These are phyloP conservation scores for Euspilapteryx auroguttella DNA, from an alignment of 2,888 invertebrate species.

Conservation along the genomic window DNA sequence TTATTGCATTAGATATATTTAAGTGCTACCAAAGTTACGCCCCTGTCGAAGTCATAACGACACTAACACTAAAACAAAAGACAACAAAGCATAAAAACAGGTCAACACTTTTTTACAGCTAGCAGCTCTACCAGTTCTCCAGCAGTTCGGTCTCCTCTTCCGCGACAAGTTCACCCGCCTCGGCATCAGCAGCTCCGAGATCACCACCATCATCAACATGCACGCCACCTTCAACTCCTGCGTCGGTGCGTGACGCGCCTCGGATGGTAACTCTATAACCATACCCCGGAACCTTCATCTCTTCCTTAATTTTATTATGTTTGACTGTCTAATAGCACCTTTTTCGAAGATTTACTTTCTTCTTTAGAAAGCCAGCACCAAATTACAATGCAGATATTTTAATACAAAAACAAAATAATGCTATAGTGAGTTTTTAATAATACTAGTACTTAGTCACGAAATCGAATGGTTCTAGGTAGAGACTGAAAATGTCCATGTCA, in stretches of 20 bases:
- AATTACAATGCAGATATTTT: no score
- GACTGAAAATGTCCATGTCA: no score
- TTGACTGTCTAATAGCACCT: conserved; percentile 7
- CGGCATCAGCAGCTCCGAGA: conserved; percentile 66
- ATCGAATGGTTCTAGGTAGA: no score
- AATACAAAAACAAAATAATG: no score
- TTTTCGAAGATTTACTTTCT: no score
- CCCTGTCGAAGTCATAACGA: no score
- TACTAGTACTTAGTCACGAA: no score
- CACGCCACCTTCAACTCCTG: conserved; percentile 71
- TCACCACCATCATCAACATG: conserved; percentile 72
- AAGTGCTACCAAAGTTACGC: no score
- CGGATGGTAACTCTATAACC: conserved; percentile 46
- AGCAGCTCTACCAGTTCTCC: conserved; percentile 66
- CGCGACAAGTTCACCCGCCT: conserved; percentile 63
- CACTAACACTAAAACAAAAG: not conserved
- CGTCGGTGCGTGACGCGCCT: conserved; percentile 65
- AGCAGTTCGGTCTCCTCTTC: conserved; percentile 74
- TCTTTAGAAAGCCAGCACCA: no score
- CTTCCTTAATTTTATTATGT: not conserved
- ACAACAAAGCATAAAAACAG: no score
- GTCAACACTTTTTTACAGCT: conserved; percentile 64
- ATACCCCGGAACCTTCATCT: conserved; percentile 17
- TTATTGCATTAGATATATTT: no score
- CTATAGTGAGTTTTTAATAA: no score